Conservation (phyloP, 2,888 invertebrate genomes). For the Muschampia plurimacula region DNA sequence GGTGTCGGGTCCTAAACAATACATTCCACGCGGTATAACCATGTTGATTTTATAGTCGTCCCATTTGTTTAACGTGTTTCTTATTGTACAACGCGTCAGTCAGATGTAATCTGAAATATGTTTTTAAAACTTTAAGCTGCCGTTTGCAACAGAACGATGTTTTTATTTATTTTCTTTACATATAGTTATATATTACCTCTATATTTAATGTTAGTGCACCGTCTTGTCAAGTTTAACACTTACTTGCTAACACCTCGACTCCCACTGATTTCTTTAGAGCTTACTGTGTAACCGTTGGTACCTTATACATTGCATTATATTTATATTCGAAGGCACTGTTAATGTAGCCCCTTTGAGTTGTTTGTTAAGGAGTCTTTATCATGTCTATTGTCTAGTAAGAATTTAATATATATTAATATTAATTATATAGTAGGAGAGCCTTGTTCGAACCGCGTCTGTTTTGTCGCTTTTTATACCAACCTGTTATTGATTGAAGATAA, state of each 20-base stretch:
- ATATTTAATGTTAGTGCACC: constrained; percentile 34
- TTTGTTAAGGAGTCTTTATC: constrained; percentile 84
- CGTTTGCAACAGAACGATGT: constrained; percentile 47
- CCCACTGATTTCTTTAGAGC: constrained; percentile 68
- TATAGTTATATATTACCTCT: constrained; percentile 34
- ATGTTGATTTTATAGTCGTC: constrained; percentile 68
- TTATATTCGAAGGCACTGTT: constrained; percentile 82
- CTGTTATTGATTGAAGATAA: constrained; percentile 62
- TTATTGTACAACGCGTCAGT: constrained; percentile 52
- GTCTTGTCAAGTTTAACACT: constrained; percentile 32
- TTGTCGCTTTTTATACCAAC: constrained; percentile 69
- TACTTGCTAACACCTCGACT: constrained; percentile 56
- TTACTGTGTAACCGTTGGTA: constrained; percentile 75
- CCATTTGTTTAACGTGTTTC: constrained; percentile 42
- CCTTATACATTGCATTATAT: constrained; percentile 76
- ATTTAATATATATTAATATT: constrained; percentile 80
- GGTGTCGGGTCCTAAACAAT: constrained; percentile 81
- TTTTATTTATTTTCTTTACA: constrained; percentile 39
- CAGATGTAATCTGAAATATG: constrained; percentile 77
- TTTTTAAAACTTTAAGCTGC: constrained; percentile 68
- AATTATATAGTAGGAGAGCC: constrained; percentile 74
- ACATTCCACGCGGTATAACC: constrained; percentile 84
- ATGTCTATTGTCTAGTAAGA: constrained; percentile 84
- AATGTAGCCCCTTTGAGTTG: constrained; percentile 77
- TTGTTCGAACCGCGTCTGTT: constrained; percentile 78